A percentile compares a stretch with the other conserved stretches of the same genome.
phyloP scores from a whole-genome alignment of 2,888 invertebrate genomes.

The Drosophila cracens region DNA sequence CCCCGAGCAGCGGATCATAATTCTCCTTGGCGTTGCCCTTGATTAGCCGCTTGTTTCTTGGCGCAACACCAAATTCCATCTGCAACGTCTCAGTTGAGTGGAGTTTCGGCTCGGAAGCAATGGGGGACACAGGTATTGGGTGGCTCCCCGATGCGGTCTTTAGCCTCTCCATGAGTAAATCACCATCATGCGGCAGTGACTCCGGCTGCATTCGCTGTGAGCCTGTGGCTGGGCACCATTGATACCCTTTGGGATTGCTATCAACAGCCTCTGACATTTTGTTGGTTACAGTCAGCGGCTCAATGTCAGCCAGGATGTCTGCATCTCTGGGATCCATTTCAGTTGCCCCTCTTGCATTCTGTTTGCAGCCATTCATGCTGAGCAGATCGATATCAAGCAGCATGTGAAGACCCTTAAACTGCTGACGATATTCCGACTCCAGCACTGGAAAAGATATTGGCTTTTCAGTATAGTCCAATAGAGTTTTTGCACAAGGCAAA shows the following conservation, averaged over 20 bases:
- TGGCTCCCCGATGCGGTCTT: no score
- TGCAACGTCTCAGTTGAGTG: not conserved
- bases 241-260: not conserved
- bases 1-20: not conserved
- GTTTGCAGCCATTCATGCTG: conserved; percentile 12
- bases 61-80: not conserved
- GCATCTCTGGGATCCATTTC: conserved; percentile 42
- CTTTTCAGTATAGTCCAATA: conserved; percentile 38
- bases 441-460: conserved; percentile 33
- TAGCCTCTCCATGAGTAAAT: not conserved
- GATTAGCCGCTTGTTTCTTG: not conserved
- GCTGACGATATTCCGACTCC: conserved; percentile 29
- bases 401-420: conserved; percentile 50
- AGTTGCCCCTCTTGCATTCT: rapidly evolving
- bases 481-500: conserved; percentile 40
- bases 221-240: no score
- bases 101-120: not conserved
- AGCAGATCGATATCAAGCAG: conserved; percentile 57
- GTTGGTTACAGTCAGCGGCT: conserved; percentile 15
- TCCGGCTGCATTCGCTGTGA: not conserved
- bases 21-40: not conserved
- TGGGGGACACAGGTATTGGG: not conserved
- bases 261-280: not conserved
- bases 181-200: no score
- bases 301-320: conserved; percentile 31